A percentile compares a stretch with the other conserved stretches of the same genome.
These are phyloP conservation scores for Diplodus sargus DNA, from an alignment of 2,797 vertebrate species.

Conservation along the genomic window DNA sequence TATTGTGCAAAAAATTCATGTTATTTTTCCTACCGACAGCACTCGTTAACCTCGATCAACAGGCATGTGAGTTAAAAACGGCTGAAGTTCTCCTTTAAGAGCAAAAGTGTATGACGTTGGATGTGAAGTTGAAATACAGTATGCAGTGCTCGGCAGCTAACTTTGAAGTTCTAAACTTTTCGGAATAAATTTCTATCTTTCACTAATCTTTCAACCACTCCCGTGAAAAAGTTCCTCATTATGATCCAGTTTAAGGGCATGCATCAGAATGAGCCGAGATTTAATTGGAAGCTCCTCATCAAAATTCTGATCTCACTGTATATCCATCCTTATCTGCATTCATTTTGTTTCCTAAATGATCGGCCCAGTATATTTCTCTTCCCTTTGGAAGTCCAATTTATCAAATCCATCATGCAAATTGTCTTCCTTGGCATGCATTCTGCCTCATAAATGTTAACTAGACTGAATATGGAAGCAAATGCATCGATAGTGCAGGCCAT, in stretches of 20 bases:
- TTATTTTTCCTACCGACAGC: too few relatives aligned
- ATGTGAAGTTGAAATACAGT: not conserved
- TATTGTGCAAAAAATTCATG: too few relatives aligned
- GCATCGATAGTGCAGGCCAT: slow-evolving; percentile 1
- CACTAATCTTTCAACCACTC: slow-evolving; percentile 16
- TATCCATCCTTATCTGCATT: slow-evolving; percentile 26
- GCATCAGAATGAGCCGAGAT: slow-evolving; percentile 31
- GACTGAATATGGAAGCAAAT: not conserved
- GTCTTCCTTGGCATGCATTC: not conserved
- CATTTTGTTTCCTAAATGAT: slow-evolving; percentile 28
- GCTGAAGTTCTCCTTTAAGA: too few relatives aligned
- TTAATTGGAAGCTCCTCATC: slow-evolving; percentile 49
- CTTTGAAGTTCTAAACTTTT: slow-evolving; percentile 1
- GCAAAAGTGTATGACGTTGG: too few relatives aligned
- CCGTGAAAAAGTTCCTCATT: slow-evolving; percentile 7
- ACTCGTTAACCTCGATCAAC: too few relatives aligned
- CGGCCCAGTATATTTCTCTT: slow-evolving; percentile 8
- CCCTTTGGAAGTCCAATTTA: slow-evolving; percentile 23
- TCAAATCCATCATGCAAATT: slow-evolving; percentile 2
- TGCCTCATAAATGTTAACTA: slow-evolving; percentile 42
- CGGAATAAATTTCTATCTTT: not conserved
- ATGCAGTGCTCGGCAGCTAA: not conserved
- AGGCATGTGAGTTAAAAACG: too few relatives aligned
- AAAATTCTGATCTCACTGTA: slow-evolving; percentile 19
- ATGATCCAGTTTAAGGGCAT: slow-evolving; percentile 7